These are phyloP conservation scores for Glaucopsyche alexis DNA, from an alignment of 2,888 invertebrate species.

Conservation along the genomic window DNA sequence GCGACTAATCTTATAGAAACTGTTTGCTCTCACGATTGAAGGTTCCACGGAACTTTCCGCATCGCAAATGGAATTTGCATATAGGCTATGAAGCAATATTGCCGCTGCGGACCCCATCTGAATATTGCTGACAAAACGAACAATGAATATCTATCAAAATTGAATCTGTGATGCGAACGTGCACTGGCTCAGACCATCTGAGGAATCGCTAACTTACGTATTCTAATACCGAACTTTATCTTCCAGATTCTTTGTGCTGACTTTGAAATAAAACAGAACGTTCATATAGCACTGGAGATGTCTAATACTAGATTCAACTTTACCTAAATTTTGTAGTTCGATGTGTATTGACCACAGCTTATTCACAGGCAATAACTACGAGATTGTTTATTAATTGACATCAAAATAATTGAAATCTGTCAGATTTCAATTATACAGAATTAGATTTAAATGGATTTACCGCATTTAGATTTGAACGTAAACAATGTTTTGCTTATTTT, in stretches of 20 bases:
- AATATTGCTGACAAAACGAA: slow-evolving; percentile 67
- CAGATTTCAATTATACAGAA: too few species aligned
- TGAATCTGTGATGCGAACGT: slow-evolving; percentile 36
- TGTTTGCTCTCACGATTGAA: slow-evolving; percentile 72
- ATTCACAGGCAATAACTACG: too few species aligned
- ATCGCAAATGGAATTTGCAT: slow-evolving; percentile 74
- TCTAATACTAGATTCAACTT: neutral
- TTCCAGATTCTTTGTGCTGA: slow-evolving; percentile 13
- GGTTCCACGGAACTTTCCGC: slow-evolving; percentile 68
- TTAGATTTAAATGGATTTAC: too few species aligned
- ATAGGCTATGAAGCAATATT: slow-evolving; percentile 72
- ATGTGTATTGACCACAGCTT: too few species aligned
- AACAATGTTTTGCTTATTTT: too few species aligned
- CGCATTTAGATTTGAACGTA: too few species aligned
- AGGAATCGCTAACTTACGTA: slow-evolving; percentile 13
- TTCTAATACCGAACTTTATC: slow-evolving; percentile 16
- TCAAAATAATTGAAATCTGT: too few species aligned
- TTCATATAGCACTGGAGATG: too few species aligned
- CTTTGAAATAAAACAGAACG: neutral
- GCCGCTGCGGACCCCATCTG: slow-evolving; percentile 64
- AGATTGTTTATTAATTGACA: too few species aligned
- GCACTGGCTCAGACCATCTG: slow-evolving; percentile 27
- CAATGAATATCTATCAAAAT: slow-evolving; percentile 51
- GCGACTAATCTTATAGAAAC: slow-evolving; percentile 75
- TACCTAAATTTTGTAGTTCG: too few species aligned